Evolutionary conservation across 2,888 invertebrate species (phyloP), one percentile per base, ranked within the genome.

Genomic region (Cephonodes hylas): DNA sequence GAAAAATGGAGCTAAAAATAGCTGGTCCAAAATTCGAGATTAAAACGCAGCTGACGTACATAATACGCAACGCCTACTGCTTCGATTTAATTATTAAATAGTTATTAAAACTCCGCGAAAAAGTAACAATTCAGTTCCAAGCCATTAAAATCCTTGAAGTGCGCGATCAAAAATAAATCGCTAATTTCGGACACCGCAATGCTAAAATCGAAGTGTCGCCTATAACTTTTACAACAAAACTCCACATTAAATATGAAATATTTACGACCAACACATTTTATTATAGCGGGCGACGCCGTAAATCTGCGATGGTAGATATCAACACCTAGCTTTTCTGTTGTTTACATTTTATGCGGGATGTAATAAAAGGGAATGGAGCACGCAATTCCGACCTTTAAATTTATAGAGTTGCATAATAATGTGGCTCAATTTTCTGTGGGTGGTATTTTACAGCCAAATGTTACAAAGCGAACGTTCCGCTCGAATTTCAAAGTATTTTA

Each of bases 231-330:
- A 68, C 70, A 75, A 74, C 73, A 72, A 38, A 74, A 70, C 70
- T 68, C 64, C 64, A 58, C 68, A 68, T 74, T 69, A 67, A 74
- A 71, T 67, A 66, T 68, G 69, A 66, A 72, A 73, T 77, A 76
- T 80, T 76, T 75, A 75, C 66, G 69, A 66, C 61, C 63, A 45
- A 63, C 66, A 69, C 61, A 72, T 72, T 77, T 73, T 74, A 76
- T 71, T 71, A 69, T 59, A 48, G 18, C 60, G 20, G 25, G 46
- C 63, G 60, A 34, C 64, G 70, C 66, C 58, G 66, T 75, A 76
- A 78, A 77, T 76, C 67, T 70, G 70, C 62, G 68, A 66, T 63
- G 60, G 45, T 1, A 27, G 59, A 59, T 59, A 48, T 31, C 18
- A 46, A 18, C 34, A 27, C n/a, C 42, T 27, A 59, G 42, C 62